These are phyloP conservation scores for Drosophila cyrtoloma DNA, from an alignment of 2,888 invertebrate genomes.

Conservation along the genomic window DNA sequence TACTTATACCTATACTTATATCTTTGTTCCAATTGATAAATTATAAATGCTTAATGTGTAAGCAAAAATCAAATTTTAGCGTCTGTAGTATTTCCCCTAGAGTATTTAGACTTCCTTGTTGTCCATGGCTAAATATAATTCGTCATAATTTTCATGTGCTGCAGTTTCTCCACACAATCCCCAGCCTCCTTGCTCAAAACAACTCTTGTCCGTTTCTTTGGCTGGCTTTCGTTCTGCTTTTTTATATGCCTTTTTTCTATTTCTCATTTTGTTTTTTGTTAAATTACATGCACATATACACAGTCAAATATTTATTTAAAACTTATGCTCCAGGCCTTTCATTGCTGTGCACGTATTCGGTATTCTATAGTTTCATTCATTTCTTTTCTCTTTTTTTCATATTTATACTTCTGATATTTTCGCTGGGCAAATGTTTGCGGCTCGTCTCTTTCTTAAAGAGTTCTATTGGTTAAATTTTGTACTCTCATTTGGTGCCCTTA, in stretches of 20 bases:
- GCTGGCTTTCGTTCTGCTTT: constrained; percentile 41
- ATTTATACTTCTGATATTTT: constrained; percentile 54
- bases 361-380: constrained; percentile 36
- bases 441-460: constrained; percentile 32
- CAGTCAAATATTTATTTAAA: constrained; percentile 80
- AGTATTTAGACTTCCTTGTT: constrained; percentile 25
- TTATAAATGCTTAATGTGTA: not conserved
- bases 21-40: not conserved
- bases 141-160: constrained; percentile 61
- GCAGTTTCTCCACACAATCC: constrained; percentile 53
- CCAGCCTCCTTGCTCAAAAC: not conserved
- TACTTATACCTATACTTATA: not conserved
- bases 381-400: constrained; percentile 5
- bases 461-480: constrained; percentile 19
- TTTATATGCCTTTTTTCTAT: constrained; percentile 30
- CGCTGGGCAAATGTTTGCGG: constrained; percentile 57
- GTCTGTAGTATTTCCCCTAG: constrained; percentile 4
- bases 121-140: constrained; percentile 18
- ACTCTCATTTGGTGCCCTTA: constrained; percentile 9
- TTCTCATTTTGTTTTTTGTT: constrained; percentile 59
- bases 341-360: constrained; percentile 70
- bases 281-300: constrained; percentile 76
- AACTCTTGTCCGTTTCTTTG: constrained; percentile 58
- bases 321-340: constrained; percentile 79
- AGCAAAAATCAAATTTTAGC: not conserved